Evolutionary conservation across 1,140 invertebrate genomes (phyloP).

Genomic region (Nasonia vitripennis): DNA sequence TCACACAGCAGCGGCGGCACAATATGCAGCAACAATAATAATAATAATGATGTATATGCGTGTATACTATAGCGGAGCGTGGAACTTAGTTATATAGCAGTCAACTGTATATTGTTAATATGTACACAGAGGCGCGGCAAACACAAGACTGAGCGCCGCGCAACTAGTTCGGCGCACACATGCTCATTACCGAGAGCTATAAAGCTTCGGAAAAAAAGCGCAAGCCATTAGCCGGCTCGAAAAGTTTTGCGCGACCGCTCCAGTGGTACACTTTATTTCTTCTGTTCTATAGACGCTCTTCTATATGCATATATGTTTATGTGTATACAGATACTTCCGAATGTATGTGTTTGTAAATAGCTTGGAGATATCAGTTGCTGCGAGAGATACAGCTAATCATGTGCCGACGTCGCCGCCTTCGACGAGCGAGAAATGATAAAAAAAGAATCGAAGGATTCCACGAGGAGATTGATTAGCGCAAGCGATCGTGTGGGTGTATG

Average conservation of each 20-base stretch:
- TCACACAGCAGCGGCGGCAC: too few relatives aligned
- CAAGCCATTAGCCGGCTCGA: neutral
- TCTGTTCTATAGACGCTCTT: neutral
- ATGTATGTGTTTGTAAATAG: neutral
- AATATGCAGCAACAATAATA: too few relatives aligned
- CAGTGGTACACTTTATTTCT: slow-evolving; percentile 2
- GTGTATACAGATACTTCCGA: neutral
- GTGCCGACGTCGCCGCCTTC: neutral
- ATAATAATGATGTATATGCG: too few relatives aligned
- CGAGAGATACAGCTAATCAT: neutral
- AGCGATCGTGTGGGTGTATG: neutral
- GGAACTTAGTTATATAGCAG: too few relatives aligned
- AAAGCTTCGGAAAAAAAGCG: neutral
- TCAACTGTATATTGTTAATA: too few relatives aligned
- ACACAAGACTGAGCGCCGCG: too few relatives aligned
- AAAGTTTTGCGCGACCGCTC: slow-evolving; percentile 8
- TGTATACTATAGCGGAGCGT: too few relatives aligned
- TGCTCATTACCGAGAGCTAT: too few relatives aligned
- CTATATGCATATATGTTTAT: neutral
- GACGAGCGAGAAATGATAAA: neutral
- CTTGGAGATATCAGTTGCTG: neutral
- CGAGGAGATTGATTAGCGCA: neutral
- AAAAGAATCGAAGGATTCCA: slow-evolving; percentile 16
- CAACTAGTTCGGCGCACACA: too few relatives aligned
- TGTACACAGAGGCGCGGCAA: too few relatives aligned